phyloP scores from a whole-genome alignment of 2,797 vertebrate species.

The Lepus townsendii region DNA sequence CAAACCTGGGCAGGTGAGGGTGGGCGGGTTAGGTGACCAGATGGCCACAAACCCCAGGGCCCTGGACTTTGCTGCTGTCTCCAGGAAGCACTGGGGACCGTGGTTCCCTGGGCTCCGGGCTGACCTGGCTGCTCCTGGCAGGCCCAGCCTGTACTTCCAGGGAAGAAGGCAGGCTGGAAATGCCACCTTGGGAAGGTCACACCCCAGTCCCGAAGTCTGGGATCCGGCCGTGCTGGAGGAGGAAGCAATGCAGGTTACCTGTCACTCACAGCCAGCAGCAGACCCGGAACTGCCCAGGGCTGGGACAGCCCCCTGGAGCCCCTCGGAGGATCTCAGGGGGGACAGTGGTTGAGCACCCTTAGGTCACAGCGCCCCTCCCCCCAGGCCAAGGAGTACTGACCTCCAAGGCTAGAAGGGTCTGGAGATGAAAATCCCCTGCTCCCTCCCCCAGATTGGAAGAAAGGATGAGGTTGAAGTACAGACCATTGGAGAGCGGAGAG shows the following conservation, averaged over 20 bases:
- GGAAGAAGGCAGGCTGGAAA: neutral
- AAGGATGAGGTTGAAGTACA: too few relatives aligned
- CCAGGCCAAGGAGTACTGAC: neutral
- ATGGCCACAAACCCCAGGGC: neutral
- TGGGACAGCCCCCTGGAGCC: too few relatives aligned
- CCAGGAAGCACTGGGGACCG: neutral
- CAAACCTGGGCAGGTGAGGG: too few relatives aligned
- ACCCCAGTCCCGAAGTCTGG: neutral
- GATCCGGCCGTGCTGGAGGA: too few relatives aligned
- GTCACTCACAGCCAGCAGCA: neutral
- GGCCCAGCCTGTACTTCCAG: neutral
- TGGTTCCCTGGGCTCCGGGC: neutral
- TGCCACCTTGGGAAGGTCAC: neutral
- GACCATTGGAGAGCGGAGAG: fast-evolving
- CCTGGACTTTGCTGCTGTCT: neutral
- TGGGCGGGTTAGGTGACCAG: neutral
- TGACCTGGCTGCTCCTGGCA: neutral
- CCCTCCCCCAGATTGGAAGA: neutral
- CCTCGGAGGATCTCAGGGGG: neutral
- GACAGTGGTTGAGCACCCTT: neutral
- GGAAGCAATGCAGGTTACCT: too few relatives aligned
- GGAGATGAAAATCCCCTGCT: neutral
- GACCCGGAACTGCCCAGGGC: neutral
- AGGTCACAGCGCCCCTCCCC: fast-evolving
- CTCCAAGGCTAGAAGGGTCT: neutral